A percentile compares a stretch with the other conserved stretches of the same genome.
phyloP scores from a whole-genome alignment of 2,797 vertebrate species.

The Lutjanus argentimaculatus region DNA sequence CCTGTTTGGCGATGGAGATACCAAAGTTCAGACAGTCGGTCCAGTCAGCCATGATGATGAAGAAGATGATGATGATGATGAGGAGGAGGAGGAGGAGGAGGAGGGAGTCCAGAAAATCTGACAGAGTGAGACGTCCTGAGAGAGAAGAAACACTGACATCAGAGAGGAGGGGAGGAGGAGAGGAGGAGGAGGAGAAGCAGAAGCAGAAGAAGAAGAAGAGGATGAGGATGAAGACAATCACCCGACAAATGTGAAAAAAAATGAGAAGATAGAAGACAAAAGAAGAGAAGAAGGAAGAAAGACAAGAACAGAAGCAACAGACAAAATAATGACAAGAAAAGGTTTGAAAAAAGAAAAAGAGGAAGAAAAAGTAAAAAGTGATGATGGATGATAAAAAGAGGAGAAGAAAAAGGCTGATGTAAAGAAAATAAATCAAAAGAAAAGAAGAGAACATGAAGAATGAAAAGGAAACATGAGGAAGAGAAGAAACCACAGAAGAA shows the following conservation, averaged over 20 bases:
- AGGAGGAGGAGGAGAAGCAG: background rate
- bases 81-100: too few relatives aligned
- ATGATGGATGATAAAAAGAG: background rate
- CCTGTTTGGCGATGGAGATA: slow-evolving; percentile 53
- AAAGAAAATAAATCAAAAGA: background rate
- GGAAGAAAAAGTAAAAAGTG: background rate
- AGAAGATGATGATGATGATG: background rate
- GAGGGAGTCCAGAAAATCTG: too few relatives aligned
- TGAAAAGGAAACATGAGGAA: background rate
- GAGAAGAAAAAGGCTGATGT: background rate
- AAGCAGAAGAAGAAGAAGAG: background rate
- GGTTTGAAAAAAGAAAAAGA: background rate
- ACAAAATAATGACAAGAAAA: background rate
- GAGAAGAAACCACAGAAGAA: background rate
- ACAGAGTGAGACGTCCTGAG: slow-evolving; percentile 11
- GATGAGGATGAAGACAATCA: background rate
- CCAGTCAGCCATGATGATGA: slow-evolving; percentile 61
- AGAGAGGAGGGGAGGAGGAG: background rate
- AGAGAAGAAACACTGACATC: background rate
- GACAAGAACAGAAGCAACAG: background rate
- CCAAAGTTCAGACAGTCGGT: slow-evolving; percentile 66
- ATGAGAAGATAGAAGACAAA: background rate
- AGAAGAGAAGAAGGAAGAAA: too few relatives aligned
- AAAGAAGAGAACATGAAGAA: too few relatives aligned
- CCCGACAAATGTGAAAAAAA: background rate